Base-by-base conservation (phyloP, 2,888 invertebrate species). In the Ectropis crepuscularia region DNA sequence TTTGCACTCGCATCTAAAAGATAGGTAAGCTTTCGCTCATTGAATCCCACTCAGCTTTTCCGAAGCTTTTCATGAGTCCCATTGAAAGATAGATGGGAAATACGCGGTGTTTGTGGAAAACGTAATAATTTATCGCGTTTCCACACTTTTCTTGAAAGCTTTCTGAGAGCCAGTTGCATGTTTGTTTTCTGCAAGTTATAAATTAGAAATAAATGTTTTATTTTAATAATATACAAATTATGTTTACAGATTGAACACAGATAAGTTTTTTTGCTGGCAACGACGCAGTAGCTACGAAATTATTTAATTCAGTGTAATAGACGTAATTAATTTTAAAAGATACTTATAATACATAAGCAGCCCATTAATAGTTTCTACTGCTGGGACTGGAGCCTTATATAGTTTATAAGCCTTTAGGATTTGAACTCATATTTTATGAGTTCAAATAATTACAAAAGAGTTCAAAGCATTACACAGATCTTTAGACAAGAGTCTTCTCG, bases 31-130 rank as follows among this genome's bases (percentile, higher is more conserved):
- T 16, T 39, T 7, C 38, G 36, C n/a, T 46, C 36, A 42, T 57
- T 11, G 62, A 51, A 48, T 57, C 43, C 9, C 48, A 43, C 39
- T 53, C 37, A 62, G 57, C 16, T 8, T 11, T 41, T 8, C 6
- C n/a, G 41, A 8, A 6, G 57, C 36, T 49, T 63, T 63, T 39
- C 43, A 46, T 47, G 41, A 28, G 11, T 10, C 10, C 53, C 16
- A 54, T 50, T 58, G 63, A 63, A 54, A 54, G 63, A 63, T 58
- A 58, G 58, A 57, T 47, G 47, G 10, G 12, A 53, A 53, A 55
- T 47, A 57, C 46, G 53, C 43, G 48, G 42, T 7, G 50, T 58
- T 45, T 41, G 58, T 49, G 12, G 53, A 50, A 63, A 57, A 57
- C 37, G 2, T 12, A 51, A 51, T 61, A 57, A 61, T 50, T 61